phyloP scores from a whole-genome alignment of 2,888 invertebrate species.

The Papilio elwesi region DNA sequence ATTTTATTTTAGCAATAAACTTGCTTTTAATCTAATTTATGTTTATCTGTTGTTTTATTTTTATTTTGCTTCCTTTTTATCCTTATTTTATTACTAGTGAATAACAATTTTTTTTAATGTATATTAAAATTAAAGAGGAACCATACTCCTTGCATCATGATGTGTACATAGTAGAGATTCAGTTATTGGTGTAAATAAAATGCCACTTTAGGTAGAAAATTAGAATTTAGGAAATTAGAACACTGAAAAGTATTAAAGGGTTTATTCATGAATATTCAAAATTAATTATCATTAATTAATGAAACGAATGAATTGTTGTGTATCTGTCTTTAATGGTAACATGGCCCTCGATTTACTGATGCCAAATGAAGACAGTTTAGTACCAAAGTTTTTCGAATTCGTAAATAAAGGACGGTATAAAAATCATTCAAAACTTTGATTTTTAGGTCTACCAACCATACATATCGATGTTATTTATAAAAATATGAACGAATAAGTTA shows the following conservation, averaged over 20 bases:
- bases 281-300: slow-evolving; percentile 65
- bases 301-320: slow-evolving; percentile 64
- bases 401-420: slow-evolving; percentile 47
- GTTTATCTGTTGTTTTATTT: slow-evolving; percentile 71
- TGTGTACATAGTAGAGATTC: slow-evolving; percentile 69
- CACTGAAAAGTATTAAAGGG: slow-evolving; percentile 58
- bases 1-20: slow-evolving; percentile 84
- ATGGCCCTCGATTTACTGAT: slow-evolving; percentile 57
- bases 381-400: slow-evolving; percentile 53
- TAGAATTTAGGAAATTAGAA: slow-evolving; percentile 65
- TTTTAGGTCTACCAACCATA: slow-evolving; percentile 80
- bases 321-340: slow-evolving; percentile 55
- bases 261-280: slow-evolving; percentile 70
- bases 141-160: slow-evolving; percentile 82
- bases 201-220: slow-evolving; percentile 61
- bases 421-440: slow-evolving; percentile 57
- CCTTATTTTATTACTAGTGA: slow-evolving; percentile 53
- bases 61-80: slow-evolving; percentile 57
- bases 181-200: slow-evolving; percentile 69
- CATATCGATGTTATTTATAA: slow-evolving; percentile 83
- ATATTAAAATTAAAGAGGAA: slow-evolving; percentile 72
- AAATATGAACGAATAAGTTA: slow-evolving; percentile 64
- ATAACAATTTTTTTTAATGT: slow-evolving; percentile 63
- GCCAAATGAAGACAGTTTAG: slow-evolving; percentile 44
- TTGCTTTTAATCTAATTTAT: slow-evolving; percentile 80